Evolutionary conservation across 1,140 invertebrate species (phyloP).

Genomic region (Ceratina japonica): DNA sequence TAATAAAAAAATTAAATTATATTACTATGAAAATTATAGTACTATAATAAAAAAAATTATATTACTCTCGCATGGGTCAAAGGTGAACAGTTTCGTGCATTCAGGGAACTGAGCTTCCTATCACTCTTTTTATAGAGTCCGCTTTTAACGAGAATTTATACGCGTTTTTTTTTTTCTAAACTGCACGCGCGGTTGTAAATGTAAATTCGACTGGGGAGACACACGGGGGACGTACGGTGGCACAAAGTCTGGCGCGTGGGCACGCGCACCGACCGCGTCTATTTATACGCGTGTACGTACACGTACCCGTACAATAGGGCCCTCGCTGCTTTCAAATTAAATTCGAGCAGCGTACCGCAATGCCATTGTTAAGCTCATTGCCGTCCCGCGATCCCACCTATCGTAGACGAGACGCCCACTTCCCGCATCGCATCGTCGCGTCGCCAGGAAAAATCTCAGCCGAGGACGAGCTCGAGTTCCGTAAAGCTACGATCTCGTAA

Average conservation of each 20-base stretch:
- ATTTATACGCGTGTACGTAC: conserved; percentile 52
- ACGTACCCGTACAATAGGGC: conserved; percentile 47
- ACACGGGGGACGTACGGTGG: conserved; percentile 42
- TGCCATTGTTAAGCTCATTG: conserved; percentile 62
- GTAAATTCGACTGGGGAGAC: conserved; percentile 49
- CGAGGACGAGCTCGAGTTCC: not conserved
- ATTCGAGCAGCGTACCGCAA: conserved; percentile 59
- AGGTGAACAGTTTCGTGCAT: too few species aligned
- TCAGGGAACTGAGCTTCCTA: not conserved
- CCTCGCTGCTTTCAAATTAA: conserved; percentile 59
- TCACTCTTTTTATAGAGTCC: not conserved
- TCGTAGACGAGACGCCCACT: conserved; percentile 42
- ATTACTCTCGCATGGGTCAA: too few species aligned
- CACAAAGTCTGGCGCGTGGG: conserved; percentile 56
- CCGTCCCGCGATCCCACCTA: conserved; percentile 35
- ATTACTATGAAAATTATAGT: too few species aligned
- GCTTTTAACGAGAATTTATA: conserved; percentile 49
- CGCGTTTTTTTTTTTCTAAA: conserved; percentile 23
- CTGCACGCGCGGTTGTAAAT: conserved; percentile 43
- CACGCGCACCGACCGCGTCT: conserved; percentile 48
- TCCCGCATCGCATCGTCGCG: not conserved
- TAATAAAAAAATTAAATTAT: too few species aligned
- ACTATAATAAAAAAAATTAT: too few species aligned
- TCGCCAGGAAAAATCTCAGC: not conserved
- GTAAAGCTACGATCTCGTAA: too few species aligned